A percentile compares a stretch with the other conserved stretches of the same genome.
Conservation (phyloP, 2,113 vertebrate genomes). For the Trematocara stigmaticum region DNA sequence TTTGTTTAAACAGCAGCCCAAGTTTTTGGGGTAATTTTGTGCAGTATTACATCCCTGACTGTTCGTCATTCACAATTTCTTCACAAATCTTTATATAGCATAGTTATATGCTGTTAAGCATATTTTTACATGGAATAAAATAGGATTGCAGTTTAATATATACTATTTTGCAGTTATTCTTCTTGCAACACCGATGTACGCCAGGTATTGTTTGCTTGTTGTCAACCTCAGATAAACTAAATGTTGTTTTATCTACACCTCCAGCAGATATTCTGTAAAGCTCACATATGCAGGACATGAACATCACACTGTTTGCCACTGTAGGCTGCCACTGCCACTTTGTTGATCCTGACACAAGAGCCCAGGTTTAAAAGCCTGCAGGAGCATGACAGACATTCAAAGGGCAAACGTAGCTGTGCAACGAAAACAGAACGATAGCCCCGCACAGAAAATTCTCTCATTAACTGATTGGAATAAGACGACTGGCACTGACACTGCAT, state of each 20-base stretch:
- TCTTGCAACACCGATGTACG: not conserved
- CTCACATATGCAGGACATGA: not conserved
- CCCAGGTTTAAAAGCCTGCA: not conserved
- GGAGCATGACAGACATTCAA: not conserved
- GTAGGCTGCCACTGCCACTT: not conserved
- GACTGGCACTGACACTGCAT: not conserved
- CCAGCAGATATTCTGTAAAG: not conserved
- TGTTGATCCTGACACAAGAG: conserved; percentile 2
- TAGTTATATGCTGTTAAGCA: not conserved
- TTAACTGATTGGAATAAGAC: not conserved
- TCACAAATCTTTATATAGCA: not conserved
- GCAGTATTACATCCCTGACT: not conserved
- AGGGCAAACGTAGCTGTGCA: not conserved
- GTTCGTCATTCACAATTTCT: not conserved
- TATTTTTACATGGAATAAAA: not conserved
- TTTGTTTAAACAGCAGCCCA: not conserved
- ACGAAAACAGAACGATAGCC: not conserved
- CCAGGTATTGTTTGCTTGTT: not conserved
- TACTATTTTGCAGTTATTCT: not conserved
- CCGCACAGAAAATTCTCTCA: not conserved
- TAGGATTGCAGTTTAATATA: not conserved
- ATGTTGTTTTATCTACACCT: not conserved
- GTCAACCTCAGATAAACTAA: not conserved
- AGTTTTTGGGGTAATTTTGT: not conserved
- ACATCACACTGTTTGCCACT: not conserved